phyloP scores from a whole-genome alignment of 2,797 vertebrate species.

The Pangasius sanitwongsei region DNA sequence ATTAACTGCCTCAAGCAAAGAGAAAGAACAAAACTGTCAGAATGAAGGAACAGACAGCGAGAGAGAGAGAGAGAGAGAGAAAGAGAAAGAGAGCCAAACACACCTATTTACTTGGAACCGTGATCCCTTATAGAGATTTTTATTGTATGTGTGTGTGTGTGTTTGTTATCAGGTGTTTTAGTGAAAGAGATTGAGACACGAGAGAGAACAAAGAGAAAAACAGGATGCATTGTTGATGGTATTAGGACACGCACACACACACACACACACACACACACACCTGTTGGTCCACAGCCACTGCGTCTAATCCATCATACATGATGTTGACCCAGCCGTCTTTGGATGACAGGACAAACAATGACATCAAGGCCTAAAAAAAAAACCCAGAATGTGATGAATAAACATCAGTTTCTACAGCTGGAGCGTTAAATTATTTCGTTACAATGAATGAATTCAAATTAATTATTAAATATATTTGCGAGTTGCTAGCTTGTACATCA shows the following conservation, averaged over 20 bases:
- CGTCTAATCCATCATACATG: slow-evolving; percentile 94
- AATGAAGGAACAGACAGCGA: slow-evolving; percentile 13
- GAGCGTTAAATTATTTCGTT: not conserved
- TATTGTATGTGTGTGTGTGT: slow-evolving; percentile 6
- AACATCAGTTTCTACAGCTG: not conserved
- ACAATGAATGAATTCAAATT: too few relatives aligned
- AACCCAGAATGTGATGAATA: slow-evolving; percentile 3
- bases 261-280: slow-evolving; percentile 65
- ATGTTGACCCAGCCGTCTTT: slow-evolving; percentile 98
- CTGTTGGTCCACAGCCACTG: slow-evolving; percentile 91
- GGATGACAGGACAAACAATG: slow-evolving; percentile 93
- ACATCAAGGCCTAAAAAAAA: slow-evolving; percentile 86
- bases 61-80: slow-evolving; percentile 11
- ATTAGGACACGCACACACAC: slow-evolving; percentile 30
- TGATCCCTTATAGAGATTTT: slow-evolving; percentile 4
- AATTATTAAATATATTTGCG: not conserved
- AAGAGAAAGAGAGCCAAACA: not conserved
- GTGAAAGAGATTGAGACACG: slow-evolving; percentile 8
- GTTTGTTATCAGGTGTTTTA: slow-evolving; percentile 2
- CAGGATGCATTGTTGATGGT: not conserved
- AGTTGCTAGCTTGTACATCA: not conserved
- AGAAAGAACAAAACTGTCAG: not conserved
- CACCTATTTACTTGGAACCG: too few relatives aligned
- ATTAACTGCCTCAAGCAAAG: not conserved
- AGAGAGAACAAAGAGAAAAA: slow-evolving; percentile 11